Conservation (phyloP, 2,113 vertebrate species). For the Castor canadensis region DNA sequence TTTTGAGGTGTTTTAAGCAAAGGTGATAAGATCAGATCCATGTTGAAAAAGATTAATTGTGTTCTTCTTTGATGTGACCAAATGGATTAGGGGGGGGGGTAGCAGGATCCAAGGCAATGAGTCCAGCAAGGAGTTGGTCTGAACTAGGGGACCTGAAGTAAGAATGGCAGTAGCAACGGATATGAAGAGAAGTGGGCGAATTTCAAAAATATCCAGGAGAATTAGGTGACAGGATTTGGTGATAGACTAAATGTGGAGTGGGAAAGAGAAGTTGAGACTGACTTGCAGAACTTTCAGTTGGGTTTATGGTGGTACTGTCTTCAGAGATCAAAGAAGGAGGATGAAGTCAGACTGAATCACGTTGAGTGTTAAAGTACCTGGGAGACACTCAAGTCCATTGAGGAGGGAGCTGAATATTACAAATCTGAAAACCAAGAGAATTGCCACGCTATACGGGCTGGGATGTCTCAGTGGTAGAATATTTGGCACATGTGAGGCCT, state of each 20-base stretch:
- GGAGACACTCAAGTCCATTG: neutral
- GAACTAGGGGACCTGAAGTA: neutral
- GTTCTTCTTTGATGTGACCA: slow-evolving; percentile 5
- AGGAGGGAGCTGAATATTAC: neutral
- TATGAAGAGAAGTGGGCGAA: neutral
- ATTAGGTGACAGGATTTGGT: neutral
- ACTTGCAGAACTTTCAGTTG: neutral
- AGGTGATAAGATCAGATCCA: slow-evolving; percentile 33
- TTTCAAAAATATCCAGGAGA: neutral
- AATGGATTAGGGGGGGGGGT: neutral
- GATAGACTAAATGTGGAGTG: neutral
- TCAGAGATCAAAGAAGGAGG: neutral
- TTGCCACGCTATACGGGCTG: neutral
- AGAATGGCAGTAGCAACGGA: neutral
- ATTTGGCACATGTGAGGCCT: neutral
- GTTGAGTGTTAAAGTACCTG: neutral
- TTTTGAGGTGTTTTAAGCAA: slow-evolving; percentile 46
- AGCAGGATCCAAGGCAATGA: neutral
- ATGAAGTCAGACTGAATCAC: neutral
- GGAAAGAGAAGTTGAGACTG: neutral
- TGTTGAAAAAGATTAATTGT: neutral
- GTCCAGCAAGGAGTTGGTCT: neutral
- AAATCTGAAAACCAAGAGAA: neutral
- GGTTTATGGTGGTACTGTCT: neutral
- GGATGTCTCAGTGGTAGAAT: neutral